A percentile compares a stretch with the other conserved stretches of the same genome.
Evolutionary conservation across 1,140 invertebrate species (phyloP).

Genomic region (Cryptotermes secundus): DNA sequence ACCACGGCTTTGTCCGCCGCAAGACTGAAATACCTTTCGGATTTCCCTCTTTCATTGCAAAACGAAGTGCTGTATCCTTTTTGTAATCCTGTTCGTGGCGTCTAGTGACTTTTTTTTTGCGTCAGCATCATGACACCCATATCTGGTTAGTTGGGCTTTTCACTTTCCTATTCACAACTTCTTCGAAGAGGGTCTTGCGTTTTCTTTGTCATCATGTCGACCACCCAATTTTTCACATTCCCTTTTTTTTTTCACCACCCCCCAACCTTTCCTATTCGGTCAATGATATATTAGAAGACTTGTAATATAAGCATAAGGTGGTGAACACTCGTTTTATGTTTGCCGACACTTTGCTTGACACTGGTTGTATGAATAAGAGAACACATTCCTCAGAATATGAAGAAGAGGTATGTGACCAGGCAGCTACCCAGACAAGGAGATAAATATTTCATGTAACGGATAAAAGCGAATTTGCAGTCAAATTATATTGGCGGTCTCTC

Average conservation of each 20-base stretch:
- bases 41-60: not conserved
- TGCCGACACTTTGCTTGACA: not conserved
- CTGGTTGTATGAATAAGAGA: not conserved
- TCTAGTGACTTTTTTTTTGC: not conserved
- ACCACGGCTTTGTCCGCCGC: not conserved
- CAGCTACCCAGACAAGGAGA: not conserved
- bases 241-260: not conserved
- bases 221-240: not conserved
- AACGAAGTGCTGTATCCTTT: not conserved
- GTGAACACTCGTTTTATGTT: constrained; percentile 7
- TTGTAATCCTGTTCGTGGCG: no score
- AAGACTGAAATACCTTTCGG: not conserved
- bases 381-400: constrained; percentile 1
- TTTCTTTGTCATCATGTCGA: constrained; percentile 1
- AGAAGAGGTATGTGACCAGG: not conserved
- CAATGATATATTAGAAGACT: constrained; percentile 16
- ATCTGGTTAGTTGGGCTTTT: not conserved
- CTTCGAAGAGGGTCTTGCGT: not conserved
- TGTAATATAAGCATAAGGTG: not conserved
- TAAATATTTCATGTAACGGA: not conserved
- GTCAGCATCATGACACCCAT: not conserved
- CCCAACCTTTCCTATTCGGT: not conserved
- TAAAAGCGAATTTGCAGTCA: not conserved
- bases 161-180: constrained; percentile 14
- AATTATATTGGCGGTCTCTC: no score